Evolutionary conservation across 2,888 invertebrate genomes (phyloP), one percentile per base, ranked within the genome.

Genomic region (Tethea ocularis): DNA sequence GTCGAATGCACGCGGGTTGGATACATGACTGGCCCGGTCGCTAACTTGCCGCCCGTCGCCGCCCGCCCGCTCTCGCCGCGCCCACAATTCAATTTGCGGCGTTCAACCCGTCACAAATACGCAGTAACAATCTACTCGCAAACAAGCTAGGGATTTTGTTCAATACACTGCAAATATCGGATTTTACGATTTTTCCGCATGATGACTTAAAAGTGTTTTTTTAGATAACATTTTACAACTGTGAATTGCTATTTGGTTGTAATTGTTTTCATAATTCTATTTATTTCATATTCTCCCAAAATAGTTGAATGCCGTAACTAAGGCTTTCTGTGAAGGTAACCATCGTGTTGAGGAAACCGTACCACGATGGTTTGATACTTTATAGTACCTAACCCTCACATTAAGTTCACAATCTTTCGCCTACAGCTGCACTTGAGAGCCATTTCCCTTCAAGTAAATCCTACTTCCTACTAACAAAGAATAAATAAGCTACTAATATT

Each of bases 51-150:
- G 17, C 46, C 46, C 46, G 38, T n/a, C 38, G 38, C 38, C 38
- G n/a, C 38, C 38, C 38, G n/a, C n/a, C 38, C 38, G 38, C n/a
- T n/a, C n/a, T n/a, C n/a, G 36, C 38, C 38, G 38, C 38, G 46
- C 10, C 58, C 52, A 67, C 74, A 75, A 78, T 82, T 78, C 69
- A 77, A 78, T 80, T 80, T 77, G 72, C 51, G 60, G 66, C 64
- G 59, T 52, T 61, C 57, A 55, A 57, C 64, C 62, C 65, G 68
- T 72, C 72, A 70, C 67, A 74, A 69, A 67, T 66, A 63, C 61
- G 52, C 52, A 58, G 58, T 60, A 62, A 63, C 72, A 67, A 70
- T 63, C 59, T 57, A 52, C 57, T 36, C 29, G 52, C 58, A 60
- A 33, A 60, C 57, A 55, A 29, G 51, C 38, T 26, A 22, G 57